These are phyloP conservation scores for Drosophila kurseongensis DNA, from an alignment of 1,140 invertebrate species.

Conservation along the genomic window DNA sequence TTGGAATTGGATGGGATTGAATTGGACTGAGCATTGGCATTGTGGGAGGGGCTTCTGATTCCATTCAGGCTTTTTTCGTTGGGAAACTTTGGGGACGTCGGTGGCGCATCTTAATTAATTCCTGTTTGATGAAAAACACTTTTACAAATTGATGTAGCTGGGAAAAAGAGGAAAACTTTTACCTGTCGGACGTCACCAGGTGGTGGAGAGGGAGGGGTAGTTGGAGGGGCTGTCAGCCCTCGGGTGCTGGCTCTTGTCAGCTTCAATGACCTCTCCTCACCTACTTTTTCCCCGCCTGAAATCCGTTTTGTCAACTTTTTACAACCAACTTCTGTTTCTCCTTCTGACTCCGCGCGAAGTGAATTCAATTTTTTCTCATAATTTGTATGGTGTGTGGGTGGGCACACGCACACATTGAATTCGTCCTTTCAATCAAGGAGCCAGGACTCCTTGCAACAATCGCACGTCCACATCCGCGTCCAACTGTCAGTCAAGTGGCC, in stretches of 20 bases:
- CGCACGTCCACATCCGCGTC: conserved; percentile 65
- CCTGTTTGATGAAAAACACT: conserved; percentile 82
- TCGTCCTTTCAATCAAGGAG: conserved; percentile 77
- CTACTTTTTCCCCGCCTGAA: conserved; percentile 25
- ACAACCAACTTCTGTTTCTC: conserved; percentile 43
- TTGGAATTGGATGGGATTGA: conserved; percentile 34
- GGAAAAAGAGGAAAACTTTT: conserved; percentile 64
- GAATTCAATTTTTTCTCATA: conserved; percentile 75
- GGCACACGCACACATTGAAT: conserved; percentile 70
- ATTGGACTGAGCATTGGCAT: background rate
- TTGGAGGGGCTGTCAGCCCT: background rate
- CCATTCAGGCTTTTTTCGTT: conserved; percentile 28
- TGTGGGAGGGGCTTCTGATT: conserved; percentile 15
- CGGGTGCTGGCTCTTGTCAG: conserved; percentile 27
- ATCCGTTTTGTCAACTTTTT: conserved; percentile 81
- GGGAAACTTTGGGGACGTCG: conserved; percentile 52
- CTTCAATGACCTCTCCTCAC: conserved; percentile 43
- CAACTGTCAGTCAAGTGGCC: conserved; percentile 78
- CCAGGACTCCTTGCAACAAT: conserved; percentile 52
- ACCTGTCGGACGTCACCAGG: conserved; percentile 58
- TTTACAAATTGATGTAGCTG: conserved; percentile 77
- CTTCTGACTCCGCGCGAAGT: conserved; percentile 9
- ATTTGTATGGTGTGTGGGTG: conserved; percentile 44
- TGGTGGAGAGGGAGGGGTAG: background rate
- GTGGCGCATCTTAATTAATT: conserved; percentile 77